Evolutionary conservation across 2,797 vertebrate genomes (phyloP), one percentile per base, ranked within the genome.

Genomic region (Tadarida brasiliensis): DNA sequence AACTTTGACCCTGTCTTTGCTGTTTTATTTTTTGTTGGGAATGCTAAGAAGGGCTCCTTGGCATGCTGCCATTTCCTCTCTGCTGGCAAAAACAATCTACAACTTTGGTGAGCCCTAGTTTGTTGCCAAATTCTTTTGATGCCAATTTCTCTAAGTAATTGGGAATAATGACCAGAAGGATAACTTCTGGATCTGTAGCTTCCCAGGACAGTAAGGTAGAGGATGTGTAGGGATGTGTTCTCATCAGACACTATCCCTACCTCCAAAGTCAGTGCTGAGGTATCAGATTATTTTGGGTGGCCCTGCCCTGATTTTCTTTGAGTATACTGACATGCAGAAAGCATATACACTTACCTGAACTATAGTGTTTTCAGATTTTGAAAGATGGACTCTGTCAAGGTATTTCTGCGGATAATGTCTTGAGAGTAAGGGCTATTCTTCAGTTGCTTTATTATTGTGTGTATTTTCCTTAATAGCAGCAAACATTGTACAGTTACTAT

Each of bases 31-130:
- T 87, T 67, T 82, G 44, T 94, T 87, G 11, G 71, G 54, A 94
- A 95, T 93, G 54, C 57, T 65, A 83, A 94, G 77, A 94, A 71
- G 83, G 49, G 19, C 57, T 96, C 39, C 28, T 95, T 96, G 59
- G 67, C 56, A 65, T 95, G 77, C 28, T 95, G 68, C 51, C 63
- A 61, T 96, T 96, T 95, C 86, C 44, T 97, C 22, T 91, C 33
- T 80, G 15, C 19, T 83, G 68, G 28, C 57, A 78, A 57, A 92
- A 87, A 26, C 87, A 71, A 90, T 88, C 9, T 91, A 7, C 47
- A 74, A 65, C 35, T 94, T 92, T 35, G 61, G 63, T 94, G 61
- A 92, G 28, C 67, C 33, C 30, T 76, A 0, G 89, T 96, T 78
- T 95, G 28, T 90, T 94, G 44, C 54, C 68, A 76, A 57, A 35